These are phyloP conservation scores for Phyllotreta striolata DNA, from an alignment of 2,888 invertebrate species.

Conservation along the genomic window DNA sequence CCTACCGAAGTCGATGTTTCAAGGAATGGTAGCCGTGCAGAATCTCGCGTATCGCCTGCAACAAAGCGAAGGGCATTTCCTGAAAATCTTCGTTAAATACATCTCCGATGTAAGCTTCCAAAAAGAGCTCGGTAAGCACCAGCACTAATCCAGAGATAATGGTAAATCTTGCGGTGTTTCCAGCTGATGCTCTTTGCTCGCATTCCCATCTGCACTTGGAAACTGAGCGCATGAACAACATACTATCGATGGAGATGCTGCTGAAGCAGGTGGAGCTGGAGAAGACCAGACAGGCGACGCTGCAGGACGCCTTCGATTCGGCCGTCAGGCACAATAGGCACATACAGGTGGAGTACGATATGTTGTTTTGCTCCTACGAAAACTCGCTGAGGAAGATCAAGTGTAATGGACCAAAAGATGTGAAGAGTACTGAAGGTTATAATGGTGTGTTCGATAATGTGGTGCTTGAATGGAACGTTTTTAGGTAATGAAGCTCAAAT, in stretches of 20 bases:
- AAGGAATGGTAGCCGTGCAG: slow-evolving; percentile 41
- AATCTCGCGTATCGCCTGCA: slow-evolving; percentile 44
- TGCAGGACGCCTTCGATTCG: slow-evolving; percentile 51
- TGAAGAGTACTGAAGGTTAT: slow-evolving; percentile 29
- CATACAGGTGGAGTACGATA: slow-evolving; percentile 54
- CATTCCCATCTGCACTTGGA: slow-evolving; percentile 52
- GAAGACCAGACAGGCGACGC: slow-evolving; percentile 48
- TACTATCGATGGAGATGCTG: slow-evolving; percentile 54
- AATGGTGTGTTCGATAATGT: not conserved
- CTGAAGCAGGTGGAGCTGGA: slow-evolving; percentile 52
- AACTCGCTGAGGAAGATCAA: slow-evolving; percentile 43
- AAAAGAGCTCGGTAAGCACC: slow-evolving; percentile 50
- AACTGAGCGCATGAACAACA: slow-evolving; percentile 49
- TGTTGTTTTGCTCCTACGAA: slow-evolving; percentile 51
- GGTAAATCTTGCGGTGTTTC: slow-evolving; percentile 25
- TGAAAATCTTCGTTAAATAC: slow-evolving; percentile 48
- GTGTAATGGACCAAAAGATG: slow-evolving; percentile 32
- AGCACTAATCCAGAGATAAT: not conserved
- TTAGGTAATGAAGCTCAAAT: slow-evolving; percentile 41
- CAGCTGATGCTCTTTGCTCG: slow-evolving; percentile 47
- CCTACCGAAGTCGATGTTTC: slow-evolving; percentile 30
- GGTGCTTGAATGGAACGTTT: not conserved
- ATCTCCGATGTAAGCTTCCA: slow-evolving; percentile 47
- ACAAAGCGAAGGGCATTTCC: slow-evolving; percentile 49
- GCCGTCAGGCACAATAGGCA: slow-evolving; percentile 54